Percentiles rank a stretch among this genome's conserved stretches.
Evolutionary conservation across 1,140 invertebrate genomes (phyloP).

Genomic region (Watersipora subatra): DNA sequence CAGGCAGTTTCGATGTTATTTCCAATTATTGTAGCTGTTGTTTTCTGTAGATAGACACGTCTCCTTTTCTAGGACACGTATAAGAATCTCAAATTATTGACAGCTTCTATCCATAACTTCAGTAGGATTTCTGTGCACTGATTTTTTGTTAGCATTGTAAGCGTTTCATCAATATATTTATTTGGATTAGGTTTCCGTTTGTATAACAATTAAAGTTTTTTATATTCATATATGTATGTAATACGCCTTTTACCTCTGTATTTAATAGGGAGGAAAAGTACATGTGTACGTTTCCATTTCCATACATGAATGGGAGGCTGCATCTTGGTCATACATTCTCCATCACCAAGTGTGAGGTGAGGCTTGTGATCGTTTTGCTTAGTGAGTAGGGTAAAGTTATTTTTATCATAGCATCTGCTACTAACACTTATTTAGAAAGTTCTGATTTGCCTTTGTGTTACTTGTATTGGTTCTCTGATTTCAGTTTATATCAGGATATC

Average conservation of each 20-base stretch:
- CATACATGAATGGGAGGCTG: constrained; percentile 97
- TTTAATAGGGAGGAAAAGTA: constrained; percentile 61
- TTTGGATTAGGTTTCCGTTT: background rate
- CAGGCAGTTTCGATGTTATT: too few relatives aligned
- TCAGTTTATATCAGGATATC: constrained; percentile 77
- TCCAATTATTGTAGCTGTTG: too few relatives aligned
- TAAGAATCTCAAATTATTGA: too few relatives aligned
- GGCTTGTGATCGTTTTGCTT: constrained; percentile 10
- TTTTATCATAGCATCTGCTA: constrained; percentile 27
- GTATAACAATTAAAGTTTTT: background rate
- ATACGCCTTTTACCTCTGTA: too few relatives aligned
- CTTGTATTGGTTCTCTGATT: background rate
- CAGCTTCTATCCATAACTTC: too few relatives aligned
- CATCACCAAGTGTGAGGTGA: constrained; percentile 80
- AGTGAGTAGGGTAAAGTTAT: background rate
- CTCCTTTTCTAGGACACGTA: too few relatives aligned
- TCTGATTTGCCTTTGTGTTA: background rate
- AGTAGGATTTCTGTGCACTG: too few relatives aligned
- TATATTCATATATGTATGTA: constrained; percentile 3
- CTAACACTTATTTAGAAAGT: background rate
- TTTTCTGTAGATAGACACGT: too few relatives aligned
- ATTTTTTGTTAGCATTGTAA: too few relatives aligned
- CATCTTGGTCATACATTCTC: constrained; percentile 97
- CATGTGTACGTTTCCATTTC: constrained; percentile 88
- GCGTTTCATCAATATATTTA: background rate